phyloP scores from a whole-genome alignment of 2,888 invertebrate genomes.

The Candidula unifasciata region DNA sequence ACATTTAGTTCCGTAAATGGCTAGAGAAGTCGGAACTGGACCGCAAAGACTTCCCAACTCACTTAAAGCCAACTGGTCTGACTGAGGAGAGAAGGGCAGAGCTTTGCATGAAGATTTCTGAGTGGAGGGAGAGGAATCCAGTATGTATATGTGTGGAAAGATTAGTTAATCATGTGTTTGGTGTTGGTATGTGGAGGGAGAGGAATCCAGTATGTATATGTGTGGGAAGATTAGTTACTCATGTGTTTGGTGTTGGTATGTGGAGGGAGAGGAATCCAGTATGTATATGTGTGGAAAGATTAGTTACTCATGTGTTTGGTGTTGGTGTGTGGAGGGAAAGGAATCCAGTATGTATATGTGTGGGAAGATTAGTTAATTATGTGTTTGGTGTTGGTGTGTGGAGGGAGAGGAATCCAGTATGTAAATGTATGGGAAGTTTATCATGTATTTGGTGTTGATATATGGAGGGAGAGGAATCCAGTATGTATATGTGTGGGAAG shows the following conservation, averaged over 20 bases:
- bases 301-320: no score
- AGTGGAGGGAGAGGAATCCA: constrained; percentile 71
- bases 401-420: no score
- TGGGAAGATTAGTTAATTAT: background rate
- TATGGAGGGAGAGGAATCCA: no score
- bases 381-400: no score
- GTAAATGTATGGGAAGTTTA: no score
- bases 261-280: no score
- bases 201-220: constrained; percentile 60
- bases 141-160: constrained; percentile 58
- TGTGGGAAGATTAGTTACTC: background rate
- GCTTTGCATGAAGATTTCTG: constrained; percentile 70
- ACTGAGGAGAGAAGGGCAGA: constrained; percentile 74
- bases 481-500: no score
- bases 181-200: no score
- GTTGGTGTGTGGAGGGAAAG: no score
- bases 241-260: background rate
- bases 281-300: no score
- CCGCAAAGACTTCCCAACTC: constrained; percentile 67
- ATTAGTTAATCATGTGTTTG: background rate
- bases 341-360: no score
- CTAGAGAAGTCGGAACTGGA: constrained; percentile 65
- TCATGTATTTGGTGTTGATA: no score
- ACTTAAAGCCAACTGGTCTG: constrained; percentile 73
- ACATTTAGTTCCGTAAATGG: constrained; percentile 69